Evolutionary conservation across 2,888 invertebrate species (phyloP).

Genomic region (Nomada fabriciana): DNA sequence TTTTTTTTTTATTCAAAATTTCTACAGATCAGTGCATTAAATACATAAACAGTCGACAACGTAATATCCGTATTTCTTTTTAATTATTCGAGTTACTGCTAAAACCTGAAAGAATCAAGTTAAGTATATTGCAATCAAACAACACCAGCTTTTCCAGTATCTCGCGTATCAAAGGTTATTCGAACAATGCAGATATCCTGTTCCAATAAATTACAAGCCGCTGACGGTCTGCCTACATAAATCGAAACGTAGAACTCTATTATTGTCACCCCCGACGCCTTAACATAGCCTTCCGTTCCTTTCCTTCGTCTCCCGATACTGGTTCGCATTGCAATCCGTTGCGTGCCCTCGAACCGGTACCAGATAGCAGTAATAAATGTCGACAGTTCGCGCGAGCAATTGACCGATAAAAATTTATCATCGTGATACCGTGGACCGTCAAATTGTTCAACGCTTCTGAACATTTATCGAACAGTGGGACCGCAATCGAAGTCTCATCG

Average conservation of each 20-base stretch:
- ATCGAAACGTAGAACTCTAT: constrained; percentile 29
- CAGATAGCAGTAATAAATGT: constrained; percentile 19
- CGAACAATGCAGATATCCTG: constrained; percentile 10
- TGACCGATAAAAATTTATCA: constrained; percentile 32
- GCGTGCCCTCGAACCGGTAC: constrained; percentile 28
- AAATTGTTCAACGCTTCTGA: not conserved
- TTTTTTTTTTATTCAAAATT: too few relatives aligned
- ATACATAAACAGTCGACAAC: too few relatives aligned
- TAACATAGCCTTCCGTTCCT: constrained; percentile 32
- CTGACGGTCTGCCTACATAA: constrained; percentile 2
- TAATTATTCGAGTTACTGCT: too few relatives aligned
- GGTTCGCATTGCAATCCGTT: constrained; percentile 23
- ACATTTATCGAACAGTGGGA: not conserved
- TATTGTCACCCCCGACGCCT: constrained; percentile 22
- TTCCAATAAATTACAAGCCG: constrained; percentile 4
- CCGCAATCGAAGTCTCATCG: not conserved
- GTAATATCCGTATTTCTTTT: too few relatives aligned
- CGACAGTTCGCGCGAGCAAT: constrained; percentile 30
- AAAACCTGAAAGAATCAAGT: not conserved
- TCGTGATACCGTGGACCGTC: not conserved
- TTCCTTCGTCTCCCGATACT: constrained; percentile 18
- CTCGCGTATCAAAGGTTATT: not conserved
- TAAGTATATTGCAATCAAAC: not conserved
- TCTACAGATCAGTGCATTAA: too few relatives aligned
- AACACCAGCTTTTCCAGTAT: not conserved